Evolutionary conservation across 2,888 invertebrate species (phyloP).

Genomic region (Athalia rosae): DNA sequence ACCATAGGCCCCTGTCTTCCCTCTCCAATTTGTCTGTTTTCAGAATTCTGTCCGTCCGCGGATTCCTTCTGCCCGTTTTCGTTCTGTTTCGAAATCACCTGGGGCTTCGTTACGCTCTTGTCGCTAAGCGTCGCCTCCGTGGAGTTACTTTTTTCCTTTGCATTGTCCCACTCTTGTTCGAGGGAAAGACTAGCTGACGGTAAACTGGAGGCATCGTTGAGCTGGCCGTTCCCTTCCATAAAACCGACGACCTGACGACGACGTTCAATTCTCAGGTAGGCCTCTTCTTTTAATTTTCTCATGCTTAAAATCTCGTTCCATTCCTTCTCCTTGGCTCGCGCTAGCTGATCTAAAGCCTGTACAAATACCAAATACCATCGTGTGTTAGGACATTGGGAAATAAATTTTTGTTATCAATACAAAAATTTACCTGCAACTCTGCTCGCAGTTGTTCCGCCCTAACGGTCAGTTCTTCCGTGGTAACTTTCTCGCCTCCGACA

Average conservation of each 20-base stretch:
- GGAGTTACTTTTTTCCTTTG: constrained; percentile 50
- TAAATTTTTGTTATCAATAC: not conserved
- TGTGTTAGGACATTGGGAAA: not conserved
- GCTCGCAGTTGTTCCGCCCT: constrained; percentile 67
- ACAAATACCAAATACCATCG: constrained; percentile 61
- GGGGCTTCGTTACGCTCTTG: constrained; percentile 25
- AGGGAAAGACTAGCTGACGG: constrained; percentile 64
- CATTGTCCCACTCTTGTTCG: constrained; percentile 54
- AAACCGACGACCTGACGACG: constrained; percentile 79
- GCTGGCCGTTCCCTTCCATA: constrained; percentile 64
- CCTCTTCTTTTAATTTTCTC: constrained; percentile 90
- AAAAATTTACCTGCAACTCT: constrained; percentile 65
- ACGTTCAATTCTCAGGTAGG: constrained; percentile 82
- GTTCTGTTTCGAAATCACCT: constrained; percentile 59
- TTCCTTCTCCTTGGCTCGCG: constrained; percentile 88
- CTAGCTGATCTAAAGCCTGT: constrained; percentile 82
- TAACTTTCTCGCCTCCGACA: constrained; percentile 66
- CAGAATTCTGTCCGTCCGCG: constrained; percentile 61
- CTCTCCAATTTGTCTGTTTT: constrained; percentile 79
- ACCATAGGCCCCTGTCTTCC: constrained; percentile 86
- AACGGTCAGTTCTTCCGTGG: constrained; percentile 65
- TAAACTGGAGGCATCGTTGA: constrained; percentile 56
- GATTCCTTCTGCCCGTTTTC: constrained; percentile 60
- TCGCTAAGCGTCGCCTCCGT: constrained; percentile 37
- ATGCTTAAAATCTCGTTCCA: constrained; percentile 89